Percentiles rank a stretch among this genome's conserved stretches.
Conservation (phyloP, 2,888 invertebrate genomes). For the Hemaris fuciformis region DNA sequence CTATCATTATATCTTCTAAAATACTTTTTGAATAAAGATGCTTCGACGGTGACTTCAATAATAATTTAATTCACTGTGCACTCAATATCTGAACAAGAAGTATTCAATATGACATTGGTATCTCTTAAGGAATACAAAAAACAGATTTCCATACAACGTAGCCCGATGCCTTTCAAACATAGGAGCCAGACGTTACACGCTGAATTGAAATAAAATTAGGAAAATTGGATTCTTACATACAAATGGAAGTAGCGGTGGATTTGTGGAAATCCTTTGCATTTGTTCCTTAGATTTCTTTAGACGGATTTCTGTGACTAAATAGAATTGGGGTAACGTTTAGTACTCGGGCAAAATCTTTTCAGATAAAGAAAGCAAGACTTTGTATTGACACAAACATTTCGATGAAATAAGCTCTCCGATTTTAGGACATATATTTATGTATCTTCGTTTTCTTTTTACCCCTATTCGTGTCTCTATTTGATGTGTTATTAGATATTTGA, state of each 20-base stretch:
- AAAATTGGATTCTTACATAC: conserved; percentile 9
- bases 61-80: too few species aligned
- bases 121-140: neutral
- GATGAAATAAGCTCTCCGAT: too few species aligned
- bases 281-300: conserved; percentile 4
- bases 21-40: too few species aligned
- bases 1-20: too few species aligned
- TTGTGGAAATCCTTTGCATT: conserved; percentile 4
- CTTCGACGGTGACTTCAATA: too few species aligned
- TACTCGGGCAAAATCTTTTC: neutral
- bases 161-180: neutral
- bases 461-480: too few species aligned
- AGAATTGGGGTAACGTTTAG: conserved; percentile 1
- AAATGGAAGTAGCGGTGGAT: conserved; percentile 9
- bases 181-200: neutral
- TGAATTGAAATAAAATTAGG: conserved; percentile 8
- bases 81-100: too few species aligned
- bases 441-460: too few species aligned
- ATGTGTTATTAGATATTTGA: too few species aligned
- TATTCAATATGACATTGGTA: neutral
- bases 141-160: neutral
- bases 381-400: neutral
- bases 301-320: neutral
- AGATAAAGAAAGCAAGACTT: neutral
- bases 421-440: too few species aligned